Evolutionary conservation across 2,113 vertebrate genomes (phyloP).

Genomic region (Sapajus apella): DNA sequence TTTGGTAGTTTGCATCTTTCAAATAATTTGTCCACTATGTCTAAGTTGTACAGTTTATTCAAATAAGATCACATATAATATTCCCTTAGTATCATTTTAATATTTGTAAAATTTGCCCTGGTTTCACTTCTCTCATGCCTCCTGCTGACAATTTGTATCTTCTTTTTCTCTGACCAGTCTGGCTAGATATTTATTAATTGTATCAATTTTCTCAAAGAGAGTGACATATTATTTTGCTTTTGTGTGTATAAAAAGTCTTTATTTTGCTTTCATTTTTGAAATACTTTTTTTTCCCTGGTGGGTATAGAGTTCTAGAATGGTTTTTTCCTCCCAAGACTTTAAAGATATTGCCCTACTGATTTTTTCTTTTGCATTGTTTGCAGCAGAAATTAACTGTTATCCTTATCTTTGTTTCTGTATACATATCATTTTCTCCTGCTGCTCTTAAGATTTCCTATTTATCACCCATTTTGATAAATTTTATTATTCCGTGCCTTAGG

Average conservation of each 20-base stretch:
- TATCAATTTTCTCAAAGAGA: constrained; percentile 7
- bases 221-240: neutral
- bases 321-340: neutral
- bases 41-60: neutral
- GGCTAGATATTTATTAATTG: neutral
- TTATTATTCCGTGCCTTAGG: neutral
- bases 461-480: neutral
- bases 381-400: neutral
- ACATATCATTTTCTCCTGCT: neutral
- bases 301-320: constrained; percentile 4
- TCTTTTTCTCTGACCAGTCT: neutral
- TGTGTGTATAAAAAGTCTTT: neutral
- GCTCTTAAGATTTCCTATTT: constrained; percentile 1
- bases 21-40: neutral
- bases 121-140: neutral
- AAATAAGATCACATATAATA: neutral
- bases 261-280: constrained; percentile 30
- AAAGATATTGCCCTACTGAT: neutral
- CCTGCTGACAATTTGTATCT: neutral
- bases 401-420: neutral
- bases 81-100: neutral
- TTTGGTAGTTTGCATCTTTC: neutral
- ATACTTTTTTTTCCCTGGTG: neutral
- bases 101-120: neutral
- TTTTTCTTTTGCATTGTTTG: neutral